These are phyloP conservation scores for Chrysotoxum bicinctum DNA, from an alignment of 2,888 invertebrate species.

Conservation along the genomic window DNA sequence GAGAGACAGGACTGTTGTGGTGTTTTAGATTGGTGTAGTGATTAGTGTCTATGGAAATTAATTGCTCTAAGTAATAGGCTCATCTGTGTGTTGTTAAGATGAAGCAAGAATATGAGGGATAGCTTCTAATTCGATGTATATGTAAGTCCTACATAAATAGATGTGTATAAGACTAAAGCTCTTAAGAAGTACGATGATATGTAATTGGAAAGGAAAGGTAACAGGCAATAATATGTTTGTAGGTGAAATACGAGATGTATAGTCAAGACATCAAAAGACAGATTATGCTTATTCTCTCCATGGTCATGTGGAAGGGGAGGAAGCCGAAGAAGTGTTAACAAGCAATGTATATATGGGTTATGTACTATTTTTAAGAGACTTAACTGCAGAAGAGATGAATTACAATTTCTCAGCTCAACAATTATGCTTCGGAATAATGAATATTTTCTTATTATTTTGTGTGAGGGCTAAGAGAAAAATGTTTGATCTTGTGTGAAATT, in stretches of 20 bases:
- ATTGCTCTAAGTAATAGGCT: conserved; percentile 63
- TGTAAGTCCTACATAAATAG: neutral
- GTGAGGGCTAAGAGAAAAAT: neutral
- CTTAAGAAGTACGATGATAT: conserved; percentile 27
- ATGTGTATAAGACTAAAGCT: neutral
- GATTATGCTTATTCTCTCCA: conserved; percentile 12
- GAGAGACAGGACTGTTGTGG: neutral
- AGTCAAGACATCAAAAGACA: conserved; percentile 15
- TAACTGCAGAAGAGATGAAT: neutral
- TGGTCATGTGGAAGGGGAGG: neutral
- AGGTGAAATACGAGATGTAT: neutral
- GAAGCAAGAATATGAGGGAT: conserved; percentile 39
- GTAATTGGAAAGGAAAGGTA: conserved; percentile 28
- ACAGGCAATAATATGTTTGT: conserved; percentile 9
- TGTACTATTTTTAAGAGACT: neutral
- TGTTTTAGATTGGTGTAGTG: conserved; percentile 53
- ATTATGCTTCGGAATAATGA: neutral
- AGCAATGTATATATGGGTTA: neutral
- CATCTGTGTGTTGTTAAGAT: conserved; percentile 38
- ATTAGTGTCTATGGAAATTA: conserved; percentile 70
- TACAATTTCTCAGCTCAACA: neutral
- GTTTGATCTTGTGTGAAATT: neutral
- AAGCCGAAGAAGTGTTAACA: conserved; percentile 21
- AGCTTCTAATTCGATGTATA: neutral
- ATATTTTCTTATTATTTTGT: neutral